Base-by-base conservation (phyloP, 2,113 vertebrate species). In the Astatotilapia flaviijosephi region DNA sequence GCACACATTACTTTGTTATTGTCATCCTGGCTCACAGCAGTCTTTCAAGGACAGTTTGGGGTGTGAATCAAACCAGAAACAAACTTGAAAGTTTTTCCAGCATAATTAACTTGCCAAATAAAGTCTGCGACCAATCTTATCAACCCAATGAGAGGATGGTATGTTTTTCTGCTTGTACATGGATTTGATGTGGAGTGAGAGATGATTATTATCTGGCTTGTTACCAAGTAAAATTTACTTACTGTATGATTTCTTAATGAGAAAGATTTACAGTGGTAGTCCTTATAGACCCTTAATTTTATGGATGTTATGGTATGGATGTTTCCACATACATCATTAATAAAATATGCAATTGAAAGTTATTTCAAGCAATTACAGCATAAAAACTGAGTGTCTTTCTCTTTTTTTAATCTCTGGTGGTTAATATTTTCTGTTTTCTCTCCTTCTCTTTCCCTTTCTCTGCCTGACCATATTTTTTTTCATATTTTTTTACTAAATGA, bases 11-110 rank as follows among this genome's bases (percentile, higher is more conserved):
- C 91, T 94, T 88, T 93, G 89, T 90, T 93, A 91, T 91, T 93
- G 91, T 91, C 91, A 92, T 92, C 90, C 81, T 83, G 83, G 60
- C 93, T 91, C 86, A 62, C 88, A 83, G 90, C 91, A 82, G 90
- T 89, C 73, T 93, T 92, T 79, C 93, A 95, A 95, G 94, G 94
- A 95, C 91, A 88, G 37, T 86, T 85, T 77, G 53, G 83, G 37
- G 47, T 86, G 77, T 87, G 56, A 94, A 92, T 92, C 15, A 65
- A 79, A 62, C 82, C 40, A 70, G 73, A 86, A 68, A 83, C 68
- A 86, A 81, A 83, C 80, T 86, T 81, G 26, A 58, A 70, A 86
- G 80, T 85, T 85, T 83, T 85, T 83, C 13, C 58, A 68, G 68
- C 83, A 83, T 83, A 92, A 88, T 92, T 85, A 60, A 31, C 31